Evolutionary conservation across 2,113 vertebrate genomes (phyloP).

Genomic region (Hemicordylus capensis): DNA sequence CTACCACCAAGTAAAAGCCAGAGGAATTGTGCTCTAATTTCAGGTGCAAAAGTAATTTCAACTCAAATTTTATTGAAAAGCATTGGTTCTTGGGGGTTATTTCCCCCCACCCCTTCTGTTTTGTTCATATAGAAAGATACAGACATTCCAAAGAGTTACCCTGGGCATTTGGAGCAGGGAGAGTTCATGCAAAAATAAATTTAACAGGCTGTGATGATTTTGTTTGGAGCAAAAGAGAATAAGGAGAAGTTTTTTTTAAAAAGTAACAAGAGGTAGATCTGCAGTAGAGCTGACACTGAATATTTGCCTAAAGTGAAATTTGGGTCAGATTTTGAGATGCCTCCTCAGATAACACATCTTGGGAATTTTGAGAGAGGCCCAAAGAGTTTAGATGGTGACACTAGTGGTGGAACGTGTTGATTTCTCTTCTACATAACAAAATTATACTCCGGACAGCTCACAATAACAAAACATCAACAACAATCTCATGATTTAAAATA

Average conservation of each 20-base stretch:
- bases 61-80: background rate
- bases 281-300: background rate
- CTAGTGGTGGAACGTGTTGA: background rate
- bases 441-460: background rate
- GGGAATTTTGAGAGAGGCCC: background rate
- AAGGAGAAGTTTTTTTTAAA: background rate
- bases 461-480: background rate
- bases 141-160: background rate
- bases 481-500: too few relatives aligned
- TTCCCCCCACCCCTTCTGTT: background rate
- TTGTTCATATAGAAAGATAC: background rate
- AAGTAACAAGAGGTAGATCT: conserved; percentile 1
- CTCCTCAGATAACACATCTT: background rate
- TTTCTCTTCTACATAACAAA: background rate
- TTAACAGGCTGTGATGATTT: background rate
- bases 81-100: too few relatives aligned
- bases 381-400: background rate
- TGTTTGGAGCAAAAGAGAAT: background rate
- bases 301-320: background rate
- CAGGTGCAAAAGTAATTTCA: too few relatives aligned
- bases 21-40: background rate
- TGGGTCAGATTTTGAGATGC: background rate
- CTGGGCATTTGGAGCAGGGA: background rate
- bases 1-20: background rate
- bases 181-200: conserved; percentile 17